Percentiles rank a stretch among this genome's conserved stretches.
Conservation (phyloP, 2,797 vertebrate genomes). For the Phataginus tetradactyla region DNA sequence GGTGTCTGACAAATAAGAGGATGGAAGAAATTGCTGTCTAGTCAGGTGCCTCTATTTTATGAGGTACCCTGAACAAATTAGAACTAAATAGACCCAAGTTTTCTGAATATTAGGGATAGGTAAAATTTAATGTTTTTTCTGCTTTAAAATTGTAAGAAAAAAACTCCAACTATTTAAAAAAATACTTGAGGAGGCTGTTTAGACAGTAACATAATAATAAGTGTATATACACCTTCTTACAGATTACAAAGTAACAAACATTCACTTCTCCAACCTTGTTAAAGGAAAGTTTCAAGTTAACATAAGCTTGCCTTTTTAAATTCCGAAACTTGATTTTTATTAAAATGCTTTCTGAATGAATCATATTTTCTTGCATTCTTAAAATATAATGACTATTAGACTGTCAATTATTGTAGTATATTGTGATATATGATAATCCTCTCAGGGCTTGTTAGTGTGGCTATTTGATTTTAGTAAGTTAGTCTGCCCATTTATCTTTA, state of each 20-base stretch:
- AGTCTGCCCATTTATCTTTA: background rate
- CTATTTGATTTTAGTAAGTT: conserved; percentile 32
- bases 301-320: background rate
- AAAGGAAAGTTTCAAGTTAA: conserved; percentile 21
- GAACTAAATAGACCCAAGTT: background rate
- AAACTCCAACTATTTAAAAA: background rate
- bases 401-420: background rate
- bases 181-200: background rate
- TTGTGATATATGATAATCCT: background rate
- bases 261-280: background rate
- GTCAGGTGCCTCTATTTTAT: background rate
- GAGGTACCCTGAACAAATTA: background rate
- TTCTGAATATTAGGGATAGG: background rate
- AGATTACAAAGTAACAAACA: background rate
- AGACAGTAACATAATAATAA: background rate
- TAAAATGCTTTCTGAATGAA: conserved; percentile 36
- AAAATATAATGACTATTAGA: background rate
- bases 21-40: background rate
- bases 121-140: background rate
- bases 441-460: background rate
- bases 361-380: conserved; percentile 6
- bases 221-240: background rate
- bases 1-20: background rate
- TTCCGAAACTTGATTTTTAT: conserved; percentile 8
- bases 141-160: conserved; percentile 29